Conservation (phyloP, 1,140 invertebrate genomes). For the Cheumatopsyche charites region DNA sequence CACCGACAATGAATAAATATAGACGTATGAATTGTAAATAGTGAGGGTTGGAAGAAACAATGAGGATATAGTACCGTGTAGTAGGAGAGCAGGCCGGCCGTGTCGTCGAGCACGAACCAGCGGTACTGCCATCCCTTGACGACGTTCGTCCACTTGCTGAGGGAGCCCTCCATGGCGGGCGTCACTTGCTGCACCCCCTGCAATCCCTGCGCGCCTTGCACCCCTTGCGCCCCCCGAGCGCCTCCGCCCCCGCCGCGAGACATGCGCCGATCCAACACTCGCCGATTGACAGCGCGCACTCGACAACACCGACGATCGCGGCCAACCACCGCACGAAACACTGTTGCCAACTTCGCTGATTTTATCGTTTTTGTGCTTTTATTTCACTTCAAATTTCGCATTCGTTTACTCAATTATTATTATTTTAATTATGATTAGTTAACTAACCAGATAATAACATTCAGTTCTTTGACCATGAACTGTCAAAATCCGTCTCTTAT, state of each 20-base stretch:
- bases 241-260: not conserved
- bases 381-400: not conserved
- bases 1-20: too few species aligned
- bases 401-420: not conserved
- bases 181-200: not conserved
- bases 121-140: constrained; percentile 99
- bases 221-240: constrained; percentile 1
- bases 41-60: too few species aligned
- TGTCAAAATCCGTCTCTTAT: too few species aligned
- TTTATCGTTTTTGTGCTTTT: not conserved
- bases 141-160: constrained; percentile 99
- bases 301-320: not conserved
- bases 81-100: constrained; percentile 92
- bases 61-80: constrained; percentile 86
- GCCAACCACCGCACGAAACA: not conserved
- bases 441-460: too few species aligned
- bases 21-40: too few species aligned
- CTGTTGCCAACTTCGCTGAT: not conserved
- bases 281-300: constrained; percentile 1
- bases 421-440: too few species aligned
- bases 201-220: not conserved
- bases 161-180: constrained; percentile 91
- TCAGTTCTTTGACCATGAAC: too few species aligned
- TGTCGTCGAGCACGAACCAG: constrained; percentile 98
- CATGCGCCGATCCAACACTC: not conserved